Evolutionary conservation across 37 sponge, comb jelly and placozoan species (phyloP).

Genomic region (Dysidea cf. avara): DNA sequence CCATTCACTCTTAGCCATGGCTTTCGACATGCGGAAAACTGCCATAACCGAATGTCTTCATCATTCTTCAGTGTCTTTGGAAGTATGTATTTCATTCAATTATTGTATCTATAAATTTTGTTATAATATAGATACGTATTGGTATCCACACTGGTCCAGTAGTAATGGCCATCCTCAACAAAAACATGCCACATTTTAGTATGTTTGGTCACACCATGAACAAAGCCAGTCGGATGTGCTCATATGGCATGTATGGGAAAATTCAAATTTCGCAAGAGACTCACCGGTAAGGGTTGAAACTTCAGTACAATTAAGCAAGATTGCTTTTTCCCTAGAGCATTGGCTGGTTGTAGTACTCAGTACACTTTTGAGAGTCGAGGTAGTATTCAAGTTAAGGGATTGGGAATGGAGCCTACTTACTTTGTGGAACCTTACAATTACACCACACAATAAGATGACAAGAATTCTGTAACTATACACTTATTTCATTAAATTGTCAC

Average conservation of each 20-base stretch:
- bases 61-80: constrained; percentile 5
- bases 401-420: constrained; percentile 36
- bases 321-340: background rate
- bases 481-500: no score
- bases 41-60: constrained; percentile 44
- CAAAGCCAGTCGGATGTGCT: constrained; percentile 90
- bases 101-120: no score
- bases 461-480: no score
- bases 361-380: constrained; percentile 44
- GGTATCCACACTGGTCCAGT: constrained; percentile 89
- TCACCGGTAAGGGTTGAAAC: constrained; percentile 41
- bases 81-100: constrained; percentile 23
- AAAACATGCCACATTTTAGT: constrained; percentile 93
- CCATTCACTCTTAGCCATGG: constrained; percentile 53
- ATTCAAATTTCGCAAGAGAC: constrained; percentile 59
- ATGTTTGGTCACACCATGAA: constrained; percentile 97
- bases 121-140: constrained; percentile 67
- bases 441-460: no score
- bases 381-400: constrained; percentile 41
- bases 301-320: background rate
- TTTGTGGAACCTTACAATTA: constrained; percentile 58
- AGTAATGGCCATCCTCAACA: constrained; percentile 88
- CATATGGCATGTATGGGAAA: constrained; percentile 59
- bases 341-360: no score
- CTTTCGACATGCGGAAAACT: constrained; percentile 63